Base-by-base conservation (phyloP, 2,797 vertebrate genomes). In the Varecia variegata region DNA sequence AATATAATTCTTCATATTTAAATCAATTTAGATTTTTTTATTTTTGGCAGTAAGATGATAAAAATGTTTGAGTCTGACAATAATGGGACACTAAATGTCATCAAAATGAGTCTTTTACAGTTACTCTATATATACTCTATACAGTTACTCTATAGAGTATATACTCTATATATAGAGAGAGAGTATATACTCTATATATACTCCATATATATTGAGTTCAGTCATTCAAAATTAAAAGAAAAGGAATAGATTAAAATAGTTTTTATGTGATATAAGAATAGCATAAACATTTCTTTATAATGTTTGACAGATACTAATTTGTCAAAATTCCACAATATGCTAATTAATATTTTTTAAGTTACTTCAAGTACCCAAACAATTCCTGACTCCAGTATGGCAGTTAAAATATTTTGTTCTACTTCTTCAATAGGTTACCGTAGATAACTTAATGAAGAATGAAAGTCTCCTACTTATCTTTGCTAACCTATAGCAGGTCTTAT, bases 351-450 rank as follows among this genome's bases (percentile, higher is more conserved):
- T 82, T 73, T 93, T 73, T 30, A 52, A 82, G 32, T 91, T 40
- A 86, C 7, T 70, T 76, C 21, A 65, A 47, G 23, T 71, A 7
- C 14, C 58, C 82, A 95, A 60, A 74, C 14, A 94, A 92, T 80
- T 74, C 45, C 38, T 70, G 38, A 68, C n/a, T 15, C 30, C 47
- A 50, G 58, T 67, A 79, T 77, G 14, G 30, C 71, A 88, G 21
- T 76, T 92, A 76, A 58, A 93, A 62, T 90, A 88, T 90, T 52
- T 94, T 60, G 88, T 43, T 93, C 27, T 74, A 58, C 45, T 90
- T 88, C n/a, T 43, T 94, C 38, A 17, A 30, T 71, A 93, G 73
- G n/a, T 73, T 95, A 60, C 70, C 56, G 1, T 38, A 83, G 67
- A 70, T 68, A 87, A 81, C 30, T 65, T 74, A 82, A 87, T 87